A percentile compares a stretch with the other conserved stretches of the same genome.
These are phyloP conservation scores for Astropecten irregularis DNA, from an alignment of 53 echinoderm and acorn worm genomes.

Conservation along the genomic window DNA sequence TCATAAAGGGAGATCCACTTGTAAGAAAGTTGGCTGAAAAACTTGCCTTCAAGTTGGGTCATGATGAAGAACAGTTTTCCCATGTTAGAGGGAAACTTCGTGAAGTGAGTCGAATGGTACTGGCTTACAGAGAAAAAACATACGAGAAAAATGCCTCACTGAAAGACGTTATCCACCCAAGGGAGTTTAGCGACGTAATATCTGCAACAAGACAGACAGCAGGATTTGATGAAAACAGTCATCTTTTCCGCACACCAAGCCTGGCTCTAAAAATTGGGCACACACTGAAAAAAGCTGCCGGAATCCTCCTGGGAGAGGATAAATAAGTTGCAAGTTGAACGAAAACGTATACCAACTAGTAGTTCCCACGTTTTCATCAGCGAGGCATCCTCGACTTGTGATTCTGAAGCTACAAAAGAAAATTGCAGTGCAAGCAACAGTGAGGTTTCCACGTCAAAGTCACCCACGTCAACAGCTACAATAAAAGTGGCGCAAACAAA, in stretches of 20 bases:
- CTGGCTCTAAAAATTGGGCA: slow-evolving; percentile 59
- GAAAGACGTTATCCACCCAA: slow-evolving; percentile 46
- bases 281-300: slow-evolving; percentile 46
- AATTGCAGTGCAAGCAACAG: too few relatives aligned
- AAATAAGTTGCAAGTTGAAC: too few relatives aligned
- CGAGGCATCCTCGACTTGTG: too few relatives aligned
- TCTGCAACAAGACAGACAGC: slow-evolving; percentile 28
- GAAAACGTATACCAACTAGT: too few relatives aligned
- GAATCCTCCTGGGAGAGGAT: slow-evolving; percentile 41
- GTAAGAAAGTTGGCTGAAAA: slow-evolving; percentile 52
- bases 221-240: slow-evolving; percentile 30
- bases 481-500: too few relatives aligned
- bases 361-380: too few relatives aligned
- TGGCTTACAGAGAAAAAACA: slow-evolving; percentile 33
- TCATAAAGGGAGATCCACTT: slow-evolving; percentile 46
- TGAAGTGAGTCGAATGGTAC: slow-evolving; percentile 35
- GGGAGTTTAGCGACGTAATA: slow-evolving; percentile 33
- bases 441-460: too few relatives aligned
- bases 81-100: slow-evolving; percentile 50
- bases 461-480: too few relatives aligned
- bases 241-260: slow-evolving; percentile 44
- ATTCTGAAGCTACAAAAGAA: too few relatives aligned
- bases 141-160: slow-evolving; percentile 42
- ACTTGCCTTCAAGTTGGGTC: slow-evolving; percentile 46
- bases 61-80: slow-evolving; percentile 54